Percentiles rank a stretch among this genome's conserved stretches.
Evolutionary conservation across 2,888 invertebrate species (phyloP).

Genomic region (Apamea anceps): DNA sequence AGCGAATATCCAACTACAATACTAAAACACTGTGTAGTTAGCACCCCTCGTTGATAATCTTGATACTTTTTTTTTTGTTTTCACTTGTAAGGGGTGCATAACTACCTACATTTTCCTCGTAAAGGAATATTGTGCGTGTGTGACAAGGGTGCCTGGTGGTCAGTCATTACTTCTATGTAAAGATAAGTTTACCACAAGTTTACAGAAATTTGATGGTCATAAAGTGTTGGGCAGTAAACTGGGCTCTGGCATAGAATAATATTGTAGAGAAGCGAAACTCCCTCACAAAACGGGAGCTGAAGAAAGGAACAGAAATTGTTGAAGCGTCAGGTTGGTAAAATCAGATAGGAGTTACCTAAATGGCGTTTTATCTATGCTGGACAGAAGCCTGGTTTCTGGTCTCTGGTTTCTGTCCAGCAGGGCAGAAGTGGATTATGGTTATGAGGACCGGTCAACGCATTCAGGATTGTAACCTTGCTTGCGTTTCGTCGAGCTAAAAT

Average conservation of each 20-base stretch:
- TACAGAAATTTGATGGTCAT: conserved; percentile 89
- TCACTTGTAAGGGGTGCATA: conserved; percentile 27
- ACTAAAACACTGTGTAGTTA: conserved; percentile 16
- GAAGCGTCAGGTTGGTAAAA: neutral
- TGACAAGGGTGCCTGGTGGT: conserved; percentile 18
- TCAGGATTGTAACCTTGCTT: neutral
- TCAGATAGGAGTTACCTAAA: neutral
- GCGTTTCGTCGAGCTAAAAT: too few species aligned
- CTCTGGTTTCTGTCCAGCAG: neutral
- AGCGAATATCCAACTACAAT: neutral
- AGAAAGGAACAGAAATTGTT: neutral
- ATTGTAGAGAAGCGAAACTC: neutral
- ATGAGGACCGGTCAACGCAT: neutral
- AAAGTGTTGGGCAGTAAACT: conserved; percentile 85
- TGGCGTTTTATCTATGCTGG: neutral
- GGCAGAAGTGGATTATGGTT: neutral
- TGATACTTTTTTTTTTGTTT: conserved; percentile 17
- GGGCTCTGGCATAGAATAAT: conserved; percentile 65
- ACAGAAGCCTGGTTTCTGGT: neutral
- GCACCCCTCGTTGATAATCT: conserved; percentile 27
- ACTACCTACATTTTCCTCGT: conserved; percentile 14
- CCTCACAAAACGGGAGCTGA: neutral
- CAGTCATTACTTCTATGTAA: conserved; percentile 54
- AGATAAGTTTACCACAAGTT: conserved; percentile 71
- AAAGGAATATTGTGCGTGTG: conserved; percentile 34